phyloP scores from a whole-genome alignment of 2,797 vertebrate species.

The Craterocephalus amniculus region DNA sequence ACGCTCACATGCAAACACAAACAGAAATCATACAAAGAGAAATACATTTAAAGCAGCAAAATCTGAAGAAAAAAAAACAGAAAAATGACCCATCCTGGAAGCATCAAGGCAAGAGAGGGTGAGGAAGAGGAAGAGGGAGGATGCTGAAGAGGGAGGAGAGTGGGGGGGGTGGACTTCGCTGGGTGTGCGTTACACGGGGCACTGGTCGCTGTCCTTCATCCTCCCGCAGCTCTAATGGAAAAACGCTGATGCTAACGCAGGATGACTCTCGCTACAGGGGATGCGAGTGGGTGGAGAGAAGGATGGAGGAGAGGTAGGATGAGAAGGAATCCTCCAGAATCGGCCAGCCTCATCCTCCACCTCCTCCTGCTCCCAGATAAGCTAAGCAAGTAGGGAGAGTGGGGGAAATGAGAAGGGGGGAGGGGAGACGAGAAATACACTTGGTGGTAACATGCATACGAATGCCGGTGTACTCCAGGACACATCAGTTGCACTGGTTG shows the following conservation, averaged over 20 bases:
- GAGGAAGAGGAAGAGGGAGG: conserved; percentile 1
- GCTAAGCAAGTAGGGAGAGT: conserved; percentile 7
- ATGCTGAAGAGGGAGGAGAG: conserved; percentile 6
- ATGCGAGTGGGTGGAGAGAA: conserved; percentile 46
- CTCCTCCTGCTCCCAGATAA: conserved; percentile 41
- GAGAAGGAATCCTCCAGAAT: conserved; percentile 60
- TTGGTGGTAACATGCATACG: conserved; percentile 25
- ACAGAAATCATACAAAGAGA: conserved; percentile 6
- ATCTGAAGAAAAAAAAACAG: background rate
- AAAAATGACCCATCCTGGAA: no score
- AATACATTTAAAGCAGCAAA: background rate
- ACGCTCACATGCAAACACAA: conserved; percentile 15
- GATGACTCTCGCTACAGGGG: conserved; percentile 71
- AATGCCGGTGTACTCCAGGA: background rate
- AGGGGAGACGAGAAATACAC: conserved; percentile 22
- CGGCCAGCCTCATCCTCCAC: conserved; percentile 31
- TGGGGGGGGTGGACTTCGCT: conserved; percentile 38
- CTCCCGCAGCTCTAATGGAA: conserved; percentile 50
- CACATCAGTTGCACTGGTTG: conserved; percentile 27
- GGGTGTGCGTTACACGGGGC: conserved; percentile 40
- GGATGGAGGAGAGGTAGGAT: conserved; percentile 40
- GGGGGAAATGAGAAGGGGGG: background rate
- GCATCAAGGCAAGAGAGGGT: conserved; percentile 7
- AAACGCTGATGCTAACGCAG: conserved; percentile 69
- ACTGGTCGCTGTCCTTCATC: conserved; percentile 33